Percentiles rank a stretch among this genome's conserved stretches.
phyloP scores from a whole-genome alignment of 1,140 invertebrate species.

The Diorhabda elongata region DNA sequence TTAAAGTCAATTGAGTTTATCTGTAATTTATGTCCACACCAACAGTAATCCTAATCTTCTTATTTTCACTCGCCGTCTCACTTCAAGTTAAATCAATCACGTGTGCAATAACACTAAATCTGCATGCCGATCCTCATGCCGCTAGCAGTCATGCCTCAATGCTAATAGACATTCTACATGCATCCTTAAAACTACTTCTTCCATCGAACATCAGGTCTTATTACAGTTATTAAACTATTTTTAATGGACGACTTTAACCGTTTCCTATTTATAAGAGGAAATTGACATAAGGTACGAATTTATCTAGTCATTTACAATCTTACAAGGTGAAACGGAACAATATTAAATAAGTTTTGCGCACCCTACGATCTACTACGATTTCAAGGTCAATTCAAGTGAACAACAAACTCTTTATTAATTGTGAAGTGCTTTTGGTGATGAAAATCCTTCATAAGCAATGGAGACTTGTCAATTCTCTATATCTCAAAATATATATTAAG shows the following conservation, averaged over 20 bases:
- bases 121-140: constrained; percentile 37
- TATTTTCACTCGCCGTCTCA: constrained; percentile 5
- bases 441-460: too few species aligned
- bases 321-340: too few species aligned
- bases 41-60: constrained; percentile 28
- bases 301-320: too few species aligned
- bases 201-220: background rate
- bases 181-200: constrained; percentile 16
- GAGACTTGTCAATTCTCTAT: too few species aligned
- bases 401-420: too few species aligned
- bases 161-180: constrained; percentile 37
- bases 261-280: background rate
- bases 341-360: too few species aligned
- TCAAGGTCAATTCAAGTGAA: too few species aligned
- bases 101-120: constrained; percentile 39
- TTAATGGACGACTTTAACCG: background rate
- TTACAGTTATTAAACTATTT: constrained; percentile 3
- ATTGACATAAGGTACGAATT: too few species aligned
- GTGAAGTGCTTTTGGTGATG: too few species aligned
- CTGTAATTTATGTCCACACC: constrained; percentile 32
- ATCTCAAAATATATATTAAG: too few species aligned
- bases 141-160: constrained; percentile 35
- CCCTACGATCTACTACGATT: too few species aligned
- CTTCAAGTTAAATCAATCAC: constrained; percentile 35
- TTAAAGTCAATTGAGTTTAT: constrained; percentile 34